Conservation (phyloP, 2,113 vertebrate genomes). For the Acanthisitta chloris region DNA sequence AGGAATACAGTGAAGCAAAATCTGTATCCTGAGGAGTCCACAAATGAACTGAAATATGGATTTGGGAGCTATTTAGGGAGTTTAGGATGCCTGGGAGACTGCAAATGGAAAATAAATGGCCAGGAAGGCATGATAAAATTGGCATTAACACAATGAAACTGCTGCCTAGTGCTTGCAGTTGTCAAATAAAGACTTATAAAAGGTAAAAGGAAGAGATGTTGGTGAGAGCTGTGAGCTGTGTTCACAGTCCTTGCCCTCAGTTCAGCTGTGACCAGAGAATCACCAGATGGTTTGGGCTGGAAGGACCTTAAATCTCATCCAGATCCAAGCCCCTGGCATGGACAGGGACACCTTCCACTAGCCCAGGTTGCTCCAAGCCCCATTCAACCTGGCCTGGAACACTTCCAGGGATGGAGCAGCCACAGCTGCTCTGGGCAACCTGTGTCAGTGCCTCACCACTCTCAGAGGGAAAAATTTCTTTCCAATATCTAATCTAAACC, state of each 20-base stretch:
- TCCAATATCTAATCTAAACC: too few relatives aligned
- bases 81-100: not conserved
- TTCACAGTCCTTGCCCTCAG: not conserved
- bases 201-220: not conserved
- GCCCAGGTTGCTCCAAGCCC: not conserved
- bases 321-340: rapidly evolving
- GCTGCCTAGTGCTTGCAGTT: not conserved
- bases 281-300: not conserved
- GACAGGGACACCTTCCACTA: not conserved
- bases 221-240: not conserved
- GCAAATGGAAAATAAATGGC: not conserved
- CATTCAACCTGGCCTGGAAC: not conserved
- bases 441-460: not conserved
- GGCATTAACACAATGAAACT: not conserved
- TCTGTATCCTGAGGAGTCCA: not conserved
- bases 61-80: not conserved
- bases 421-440: not conserved
- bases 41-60: not conserved
- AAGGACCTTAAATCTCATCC: not conserved
- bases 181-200: not conserved
- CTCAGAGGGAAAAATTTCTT: not conserved
- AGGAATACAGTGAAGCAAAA: not conserved
- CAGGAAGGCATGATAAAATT: not conserved
- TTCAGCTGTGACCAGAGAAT: not conserved
- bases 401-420: not conserved